Percentiles rank a stretch among this genome's conserved stretches.
phyloP scores from a whole-genome alignment of 1,140 invertebrate species.

The Hycleus phaleratus region DNA sequence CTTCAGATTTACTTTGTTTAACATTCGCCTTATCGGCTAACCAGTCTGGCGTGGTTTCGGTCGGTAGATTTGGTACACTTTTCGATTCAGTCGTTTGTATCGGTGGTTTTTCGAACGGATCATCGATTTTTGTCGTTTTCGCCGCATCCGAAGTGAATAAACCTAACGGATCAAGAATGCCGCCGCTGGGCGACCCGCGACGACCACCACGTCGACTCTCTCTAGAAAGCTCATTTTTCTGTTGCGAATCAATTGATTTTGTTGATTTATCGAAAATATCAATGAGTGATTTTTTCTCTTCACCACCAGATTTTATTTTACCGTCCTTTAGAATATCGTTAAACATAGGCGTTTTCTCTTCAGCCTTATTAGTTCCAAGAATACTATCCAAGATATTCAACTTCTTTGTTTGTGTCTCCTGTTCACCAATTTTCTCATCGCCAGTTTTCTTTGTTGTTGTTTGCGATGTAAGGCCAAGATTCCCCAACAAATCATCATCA shows the following conservation, averaged over 20 bases:
- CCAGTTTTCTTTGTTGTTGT: background rate
- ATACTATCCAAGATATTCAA: constrained; percentile 31
- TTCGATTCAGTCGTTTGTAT: constrained; percentile 5
- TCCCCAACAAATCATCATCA: constrained; percentile 24
- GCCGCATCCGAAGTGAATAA: constrained; percentile 4
- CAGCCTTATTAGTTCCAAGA: constrained; percentile 21
- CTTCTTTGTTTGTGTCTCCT: constrained; percentile 6
- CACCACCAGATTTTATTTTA: constrained; percentile 10
- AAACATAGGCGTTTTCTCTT: constrained; percentile 25
- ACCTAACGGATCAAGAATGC: constrained; percentile 14
- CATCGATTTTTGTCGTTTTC: background rate
- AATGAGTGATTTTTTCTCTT: background rate
- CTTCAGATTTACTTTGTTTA: constrained; percentile 19
- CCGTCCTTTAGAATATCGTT: constrained; percentile 34
- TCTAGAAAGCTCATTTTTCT: background rate
- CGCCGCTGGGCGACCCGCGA: background rate
- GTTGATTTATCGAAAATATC: background rate
- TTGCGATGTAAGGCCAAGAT: constrained; percentile 9
- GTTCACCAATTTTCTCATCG: background rate
- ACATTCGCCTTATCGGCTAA: constrained; percentile 11
- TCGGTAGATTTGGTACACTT: constrained; percentile 9
- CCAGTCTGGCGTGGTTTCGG: constrained; percentile 23
- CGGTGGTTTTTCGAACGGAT: background rate
- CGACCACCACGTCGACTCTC: constrained; percentile 17
- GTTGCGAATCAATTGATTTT: background rate